Conservation (phyloP, 1,140 invertebrate genomes). For the Magallana ariakensis region DNA sequence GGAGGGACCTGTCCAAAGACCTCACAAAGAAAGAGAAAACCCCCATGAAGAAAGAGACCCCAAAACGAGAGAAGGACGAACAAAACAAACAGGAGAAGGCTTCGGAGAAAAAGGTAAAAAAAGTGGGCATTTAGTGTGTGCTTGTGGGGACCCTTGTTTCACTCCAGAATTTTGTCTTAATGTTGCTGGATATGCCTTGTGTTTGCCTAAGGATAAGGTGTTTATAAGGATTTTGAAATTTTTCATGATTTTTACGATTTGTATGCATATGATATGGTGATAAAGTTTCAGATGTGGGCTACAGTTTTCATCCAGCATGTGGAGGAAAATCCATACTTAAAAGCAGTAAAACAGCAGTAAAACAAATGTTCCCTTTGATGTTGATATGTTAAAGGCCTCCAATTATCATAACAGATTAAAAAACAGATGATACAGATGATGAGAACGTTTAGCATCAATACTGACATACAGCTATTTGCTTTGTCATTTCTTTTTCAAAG, state of each 20-base stretch:
- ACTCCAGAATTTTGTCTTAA: not conserved
- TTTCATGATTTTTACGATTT: not conserved
- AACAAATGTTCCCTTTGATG: too few relatives aligned
- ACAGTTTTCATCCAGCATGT: too few relatives aligned
- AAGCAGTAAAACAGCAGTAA: too few relatives aligned
- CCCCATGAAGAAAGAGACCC: constrained; percentile 26
- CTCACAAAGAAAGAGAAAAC: not conserved
- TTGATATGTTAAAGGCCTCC: too few relatives aligned
- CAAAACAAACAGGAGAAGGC: constrained; percentile 64
- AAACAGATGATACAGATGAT: not conserved
- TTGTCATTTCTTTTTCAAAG: too few relatives aligned
- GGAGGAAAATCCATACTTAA: too few relatives aligned
- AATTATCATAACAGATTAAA: too few relatives aligned
- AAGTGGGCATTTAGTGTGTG: not conserved
- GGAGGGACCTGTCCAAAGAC: constrained; percentile 18
- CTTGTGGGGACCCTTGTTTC: not conserved
- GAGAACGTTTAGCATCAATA: too few relatives aligned
- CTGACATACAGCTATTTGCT: too few relatives aligned
- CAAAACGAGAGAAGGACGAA: constrained; percentile 63
- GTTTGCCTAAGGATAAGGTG: not conserved
- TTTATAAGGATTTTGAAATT: not conserved
- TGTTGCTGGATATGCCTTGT: not conserved
- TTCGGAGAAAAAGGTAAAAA: constrained; percentile 56
- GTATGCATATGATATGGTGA: too few relatives aligned
- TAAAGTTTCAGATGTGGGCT: too few relatives aligned